phyloP scores from a whole-genome alignment of 2,888 invertebrate genomes.

The Monopis laevigella region DNA sequence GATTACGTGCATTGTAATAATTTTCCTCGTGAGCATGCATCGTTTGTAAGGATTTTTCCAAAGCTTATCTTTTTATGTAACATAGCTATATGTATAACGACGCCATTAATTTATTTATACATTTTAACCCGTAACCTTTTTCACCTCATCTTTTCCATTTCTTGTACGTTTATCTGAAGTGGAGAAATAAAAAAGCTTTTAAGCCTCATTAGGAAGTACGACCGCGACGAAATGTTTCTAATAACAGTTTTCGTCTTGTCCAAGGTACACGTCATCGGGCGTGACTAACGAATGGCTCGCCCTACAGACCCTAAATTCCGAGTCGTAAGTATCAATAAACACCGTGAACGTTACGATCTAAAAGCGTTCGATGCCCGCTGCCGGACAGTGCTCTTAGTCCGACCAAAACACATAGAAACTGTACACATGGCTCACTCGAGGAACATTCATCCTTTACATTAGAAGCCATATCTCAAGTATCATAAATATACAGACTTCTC shows the following conservation, averaged over 20 bases:
- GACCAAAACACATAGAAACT: constrained; percentile 52
- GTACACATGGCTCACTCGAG: constrained; percentile 48
- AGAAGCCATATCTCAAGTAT: constrained; percentile 8
- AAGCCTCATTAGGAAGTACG: constrained; percentile 10
- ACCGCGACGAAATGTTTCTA: constrained; percentile 49
- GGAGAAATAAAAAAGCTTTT: constrained; percentile 11
- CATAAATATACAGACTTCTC: constrained; percentile 6
- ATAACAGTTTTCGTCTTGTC: constrained; percentile 66
- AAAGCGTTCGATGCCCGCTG: constrained; percentile 41
- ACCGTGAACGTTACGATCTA: constrained; percentile 35
- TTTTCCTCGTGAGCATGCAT: constrained; percentile 8
- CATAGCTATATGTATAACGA: too few species aligned
- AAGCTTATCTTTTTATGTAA: background rate
- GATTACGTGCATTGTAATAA: constrained; percentile 10
- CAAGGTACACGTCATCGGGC: constrained; percentile 67
- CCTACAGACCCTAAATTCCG: constrained; percentile 66
- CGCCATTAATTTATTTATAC: too few species aligned
- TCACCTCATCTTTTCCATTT: constrained; percentile 1
- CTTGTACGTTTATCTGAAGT: constrained; percentile 8
- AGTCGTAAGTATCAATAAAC: constrained; percentile 63
- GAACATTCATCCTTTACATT: constrained; percentile 52
- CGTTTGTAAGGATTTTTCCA: background rate
- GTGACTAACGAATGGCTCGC: constrained; percentile 68
- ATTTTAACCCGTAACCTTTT: constrained; percentile 9
- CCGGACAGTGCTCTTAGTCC: constrained; percentile 61